Evolutionary conservation across 2,113 vertebrate species (phyloP).

Genomic region (human (Homo sapiens)): GRCh38 chr2:16945501-16946000

Average conservation of each 20-base stretch:
- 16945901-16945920: neutral
- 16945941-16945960: neutral
- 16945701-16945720: neutral
- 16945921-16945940: neutral
- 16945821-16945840: neutral
- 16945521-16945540: neutral
- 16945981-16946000: neutral
- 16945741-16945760: neutral
- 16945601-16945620: conserved; percentile 21
- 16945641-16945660: neutral
- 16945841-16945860: neutral
- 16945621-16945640: neutral
- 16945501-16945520: conserved; percentile 31
- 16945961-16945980: neutral
- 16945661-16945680: neutral
- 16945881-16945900: neutral
- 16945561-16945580: conserved; percentile 47
- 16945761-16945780: neutral
- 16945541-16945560: conserved; percentile 52
- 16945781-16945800: neutral
- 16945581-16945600: conserved; percentile 8
- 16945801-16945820: neutral
- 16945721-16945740: neutral
- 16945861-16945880: neutral
- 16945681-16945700: neutral